Percentiles rank a stretch among this genome's conserved stretches.
Evolutionary conservation across 1,140 invertebrate genomes (phyloP).

Genomic region (Paracyclopina nana): DNA sequence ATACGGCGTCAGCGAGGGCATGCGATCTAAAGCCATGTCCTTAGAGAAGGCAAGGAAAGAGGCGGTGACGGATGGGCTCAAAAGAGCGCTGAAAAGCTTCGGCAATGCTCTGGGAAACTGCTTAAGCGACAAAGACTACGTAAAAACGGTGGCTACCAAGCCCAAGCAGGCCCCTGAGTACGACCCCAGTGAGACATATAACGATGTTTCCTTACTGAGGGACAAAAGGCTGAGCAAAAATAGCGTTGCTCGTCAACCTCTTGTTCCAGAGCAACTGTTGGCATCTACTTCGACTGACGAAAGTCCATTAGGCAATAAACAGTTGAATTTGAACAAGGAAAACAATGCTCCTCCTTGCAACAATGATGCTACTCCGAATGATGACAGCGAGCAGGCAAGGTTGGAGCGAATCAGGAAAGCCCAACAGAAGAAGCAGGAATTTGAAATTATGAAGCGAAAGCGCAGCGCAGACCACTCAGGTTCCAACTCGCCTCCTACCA

Average conservation of each 20-base stretch:
- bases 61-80: slow-evolving; percentile 32
- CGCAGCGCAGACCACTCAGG: background rate
- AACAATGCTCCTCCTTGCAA: background rate
- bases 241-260: too few species aligned
- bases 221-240: too few species aligned
- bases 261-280: too few species aligned
- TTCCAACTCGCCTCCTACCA: too few species aligned
- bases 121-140: slow-evolving; percentile 29
- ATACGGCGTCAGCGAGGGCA: slow-evolving; percentile 32
- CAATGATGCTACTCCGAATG: background rate
- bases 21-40: slow-evolving; percentile 20
- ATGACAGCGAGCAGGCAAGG: background rate
- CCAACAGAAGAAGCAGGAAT: slow-evolving; percentile 3
- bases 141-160: slow-evolving; percentile 21
- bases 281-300: too few species aligned
- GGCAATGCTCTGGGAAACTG: slow-evolving; percentile 32
- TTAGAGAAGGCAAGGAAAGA: slow-evolving; percentile 22
- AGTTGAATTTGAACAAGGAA: too few species aligned
- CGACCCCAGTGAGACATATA: slow-evolving; percentile 1
- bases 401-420: slow-evolving; percentile 3
- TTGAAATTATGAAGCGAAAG: slow-evolving; percentile 2
- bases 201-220: too few species aligned
- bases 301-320: too few species aligned
- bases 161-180: background rate
- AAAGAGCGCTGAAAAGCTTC: slow-evolving; percentile 31